phyloP scores from a whole-genome alignment of 2,888 invertebrate genomes.

The Apocheima hispidaria region DNA sequence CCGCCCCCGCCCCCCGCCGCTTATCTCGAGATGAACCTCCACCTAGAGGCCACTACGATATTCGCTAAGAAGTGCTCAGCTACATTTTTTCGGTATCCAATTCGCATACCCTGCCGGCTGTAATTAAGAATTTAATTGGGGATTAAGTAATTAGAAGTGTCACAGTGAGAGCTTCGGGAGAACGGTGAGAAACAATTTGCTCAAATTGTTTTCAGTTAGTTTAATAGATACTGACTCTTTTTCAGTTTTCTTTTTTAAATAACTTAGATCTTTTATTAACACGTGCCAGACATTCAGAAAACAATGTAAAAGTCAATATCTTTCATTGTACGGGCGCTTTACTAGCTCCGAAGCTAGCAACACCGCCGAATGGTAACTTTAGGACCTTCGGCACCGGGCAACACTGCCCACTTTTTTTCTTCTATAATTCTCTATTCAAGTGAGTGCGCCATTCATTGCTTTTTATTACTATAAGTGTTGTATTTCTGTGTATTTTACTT shows the following conservation, averaged over 20 bases:
- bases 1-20: slow-evolving; percentile 60
- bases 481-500: too few species aligned
- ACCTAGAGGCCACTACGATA: slow-evolving; percentile 67
- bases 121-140: slow-evolving; percentile 67
- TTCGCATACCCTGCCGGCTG: slow-evolving; percentile 58
- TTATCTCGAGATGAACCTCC: slow-evolving; percentile 80
- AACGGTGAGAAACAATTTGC: slow-evolving; percentile 52
- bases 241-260: slow-evolving; percentile 5
- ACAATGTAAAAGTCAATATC: slow-evolving; percentile 29
- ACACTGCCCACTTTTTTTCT: too few species aligned
- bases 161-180: slow-evolving; percentile 55
- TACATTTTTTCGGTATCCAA: slow-evolving; percentile 68
- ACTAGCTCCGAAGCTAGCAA: too few species aligned
- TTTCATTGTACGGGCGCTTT: too few species aligned
- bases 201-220: slow-evolving; percentile 49
- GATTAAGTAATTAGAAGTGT: slow-evolving; percentile 65
- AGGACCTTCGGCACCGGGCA: too few species aligned
- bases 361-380: too few species aligned
- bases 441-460: too few species aligned
- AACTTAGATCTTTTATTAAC: background rate
- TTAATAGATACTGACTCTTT: slow-evolving; percentile 40
- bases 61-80: slow-evolving; percentile 69
- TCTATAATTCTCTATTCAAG: too few species aligned
- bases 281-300: slow-evolving; percentile 7
- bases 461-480: too few species aligned